Evolutionary conservation across 1,140 invertebrate genomes (phyloP), one percentile per base, ranked within the genome.

Genomic region (Varroa destructor): DNA sequence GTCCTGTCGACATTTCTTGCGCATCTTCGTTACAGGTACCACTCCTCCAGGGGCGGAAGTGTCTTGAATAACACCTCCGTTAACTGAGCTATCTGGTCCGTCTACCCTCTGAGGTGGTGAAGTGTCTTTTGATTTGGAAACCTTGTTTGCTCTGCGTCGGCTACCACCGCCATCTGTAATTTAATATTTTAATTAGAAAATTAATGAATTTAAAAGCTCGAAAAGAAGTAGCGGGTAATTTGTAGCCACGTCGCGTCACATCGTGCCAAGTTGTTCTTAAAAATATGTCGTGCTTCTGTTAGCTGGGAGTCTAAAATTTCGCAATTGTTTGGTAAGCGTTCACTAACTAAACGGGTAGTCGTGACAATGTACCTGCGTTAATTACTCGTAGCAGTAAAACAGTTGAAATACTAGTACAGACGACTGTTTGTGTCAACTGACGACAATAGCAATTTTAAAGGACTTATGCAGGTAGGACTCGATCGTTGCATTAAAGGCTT

Each of bases 1-100:
- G 61, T 67, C 61, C 61, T 67, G 40, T 12, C 61, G 61, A 46
- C 61, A 67, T 67, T 67, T 67, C 61, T 37, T 67, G 61, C 61
- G 61, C 5, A 8, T 46, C 10, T 67, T 67, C 61, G 61, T 67
- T 67, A 37, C 36, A 5, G 61, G 12, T 40, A 40, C 61, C 12
- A 37, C 36, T n/a, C 14, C 61, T 2, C 1, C 46, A 10, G 14
- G 12, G 61, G 46, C 61, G 14, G 14, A 5, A 37, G 61, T 46
- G 25, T 25, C 25, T 25, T 25, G 25, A 25, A 25, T 25, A 8
- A 12, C 61, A 36, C 46, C 61, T 36, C 12, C 61, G 10, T 14
- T 2, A 8, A 37, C 40, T 2, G 14, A 12, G 1, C 40, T 46
- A 10, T 2, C 61, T 4, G 61, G 12, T 36, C n/a, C 36, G 61